Conservation (phyloP, 1,140 invertebrate genomes). For the Zaprionus inermis region DNA sequence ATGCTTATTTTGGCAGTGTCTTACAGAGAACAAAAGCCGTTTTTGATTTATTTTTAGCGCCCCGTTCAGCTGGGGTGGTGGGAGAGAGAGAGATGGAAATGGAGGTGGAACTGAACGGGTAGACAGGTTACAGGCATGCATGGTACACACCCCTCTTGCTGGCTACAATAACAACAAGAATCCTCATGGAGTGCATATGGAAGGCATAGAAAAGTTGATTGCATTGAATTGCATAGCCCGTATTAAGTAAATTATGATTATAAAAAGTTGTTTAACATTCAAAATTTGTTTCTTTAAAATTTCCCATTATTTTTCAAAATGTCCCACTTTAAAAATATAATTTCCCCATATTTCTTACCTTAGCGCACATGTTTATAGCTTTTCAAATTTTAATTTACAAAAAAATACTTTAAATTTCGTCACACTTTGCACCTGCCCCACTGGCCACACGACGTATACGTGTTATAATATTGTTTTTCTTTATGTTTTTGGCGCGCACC, state of each 20-base stretch:
- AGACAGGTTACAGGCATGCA: slow-evolving; percentile 45
- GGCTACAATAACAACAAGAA: slow-evolving; percentile 8
- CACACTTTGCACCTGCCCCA: slow-evolving; percentile 37
- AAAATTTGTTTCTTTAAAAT: no score
- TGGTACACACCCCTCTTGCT: slow-evolving; percentile 48
- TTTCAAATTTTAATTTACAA: slow-evolving; percentile 21
- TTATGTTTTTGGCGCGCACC: slow-evolving; percentile 40
- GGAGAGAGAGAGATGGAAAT: neutral
- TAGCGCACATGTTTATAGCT: slow-evolving; percentile 46
- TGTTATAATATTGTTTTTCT: slow-evolving; percentile 32
- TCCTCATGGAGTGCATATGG: neutral
- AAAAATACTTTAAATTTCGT: neutral
- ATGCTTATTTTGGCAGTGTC: slow-evolving; percentile 50
- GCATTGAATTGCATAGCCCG: neutral
- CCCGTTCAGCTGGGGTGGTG: slow-evolving; percentile 10
- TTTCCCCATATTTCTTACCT: slow-evolving; percentile 19
- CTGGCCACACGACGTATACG: slow-evolving; percentile 67
- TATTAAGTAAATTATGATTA: no score
- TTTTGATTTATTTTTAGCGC: slow-evolving; percentile 71
- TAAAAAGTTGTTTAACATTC: no score
- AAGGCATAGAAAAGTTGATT: neutral
- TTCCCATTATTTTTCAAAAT: slow-evolving; percentile 3
- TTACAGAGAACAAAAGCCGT: slow-evolving; percentile 69
- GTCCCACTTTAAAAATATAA: neutral
- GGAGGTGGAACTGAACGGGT: neutral